These are phyloP conservation scores for Caenorhabditis wallacei DNA, from an alignment of 2,888 invertebrate species.

Conservation along the genomic window DNA sequence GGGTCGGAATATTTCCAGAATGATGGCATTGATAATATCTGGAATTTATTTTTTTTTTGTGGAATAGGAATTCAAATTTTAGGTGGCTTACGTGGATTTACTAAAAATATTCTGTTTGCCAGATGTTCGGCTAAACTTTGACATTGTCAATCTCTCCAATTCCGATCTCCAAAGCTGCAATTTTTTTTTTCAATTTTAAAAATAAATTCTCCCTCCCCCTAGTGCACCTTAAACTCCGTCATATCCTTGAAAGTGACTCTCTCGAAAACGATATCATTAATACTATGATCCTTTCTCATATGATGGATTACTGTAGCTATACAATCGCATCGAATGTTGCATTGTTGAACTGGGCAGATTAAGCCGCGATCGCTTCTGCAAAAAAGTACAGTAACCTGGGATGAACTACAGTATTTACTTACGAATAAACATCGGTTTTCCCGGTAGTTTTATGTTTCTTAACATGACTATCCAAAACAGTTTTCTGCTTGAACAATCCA, in stretches of 20 bases:
- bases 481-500: conserved; percentile 12
- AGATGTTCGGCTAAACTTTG: conserved; percentile 58
- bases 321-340: conserved; percentile 55
- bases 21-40: conserved; percentile 69
- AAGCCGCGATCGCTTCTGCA: neutral
- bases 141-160: conserved; percentile 64
- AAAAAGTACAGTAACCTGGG: neutral
- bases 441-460: conserved; percentile 7
- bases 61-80: too few species aligned
- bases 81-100: conserved; percentile 42
- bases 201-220: neutral
- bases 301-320: conserved; percentile 63
- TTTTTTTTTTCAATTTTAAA: neutral
- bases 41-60: neutral
- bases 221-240: conserved; percentile 58
- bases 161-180: conserved; percentile 53
- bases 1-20: conserved; percentile 47
- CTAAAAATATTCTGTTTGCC: conserved; percentile 56
- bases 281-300: conserved; percentile 46
- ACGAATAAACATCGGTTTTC: too few species aligned
- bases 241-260: conserved; percentile 56
- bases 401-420: too few species aligned
- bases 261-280: conserved; percentile 57
- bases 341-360: conserved; percentile 39
- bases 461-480: conserved; percentile 9